These are phyloP conservation scores for Chrysina gloriosa DNA, from an alignment of 2,888 invertebrate species.

Conservation along the genomic window DNA sequence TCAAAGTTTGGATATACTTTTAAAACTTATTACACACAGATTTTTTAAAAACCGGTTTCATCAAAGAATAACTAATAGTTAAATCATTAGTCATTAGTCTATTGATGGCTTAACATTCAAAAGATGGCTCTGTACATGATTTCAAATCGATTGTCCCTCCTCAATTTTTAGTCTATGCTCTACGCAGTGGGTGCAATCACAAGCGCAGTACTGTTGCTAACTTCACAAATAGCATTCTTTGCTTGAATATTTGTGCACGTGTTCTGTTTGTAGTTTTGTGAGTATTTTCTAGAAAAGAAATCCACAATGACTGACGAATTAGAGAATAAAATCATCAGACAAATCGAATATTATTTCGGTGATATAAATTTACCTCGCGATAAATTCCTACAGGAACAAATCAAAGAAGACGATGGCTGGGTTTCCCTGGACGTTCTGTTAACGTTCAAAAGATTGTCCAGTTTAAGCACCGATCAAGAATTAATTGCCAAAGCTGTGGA, in stretches of 20 bases:
- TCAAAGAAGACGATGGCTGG: conserved; percentile 91
- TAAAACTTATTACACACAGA: too few species aligned
- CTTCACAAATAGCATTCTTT: not conserved
- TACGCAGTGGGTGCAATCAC: too few species aligned
- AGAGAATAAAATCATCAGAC: conserved; percentile 75
- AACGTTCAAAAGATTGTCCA: conserved; percentile 88
- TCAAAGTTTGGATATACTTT: too few species aligned
- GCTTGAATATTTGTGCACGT: conserved; percentile 19
- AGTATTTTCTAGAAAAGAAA: not conserved
- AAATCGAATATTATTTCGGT: conserved; percentile 80
- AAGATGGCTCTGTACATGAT: too few species aligned
- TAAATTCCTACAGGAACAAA: conserved; percentile 91
- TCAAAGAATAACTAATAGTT: too few species aligned
- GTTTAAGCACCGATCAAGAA: conserved; percentile 75
- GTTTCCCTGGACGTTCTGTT: conserved; percentile 84
- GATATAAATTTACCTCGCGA: conserved; percentile 93
- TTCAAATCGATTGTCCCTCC: too few species aligned
- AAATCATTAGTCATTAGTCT: too few species aligned
- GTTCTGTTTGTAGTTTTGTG: not conserved
- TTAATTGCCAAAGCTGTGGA: conserved; percentile 80
- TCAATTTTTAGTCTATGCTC: too few species aligned
- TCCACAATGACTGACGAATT: conserved; percentile 60
- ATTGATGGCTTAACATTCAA: too few species aligned
- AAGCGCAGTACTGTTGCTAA: too few species aligned
- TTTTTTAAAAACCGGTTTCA: too few species aligned